A percentile compares a stretch with the other conserved stretches of the same genome.
Conservation (phyloP, 2,113 vertebrate species). For the Mobula birostris region DNA sequence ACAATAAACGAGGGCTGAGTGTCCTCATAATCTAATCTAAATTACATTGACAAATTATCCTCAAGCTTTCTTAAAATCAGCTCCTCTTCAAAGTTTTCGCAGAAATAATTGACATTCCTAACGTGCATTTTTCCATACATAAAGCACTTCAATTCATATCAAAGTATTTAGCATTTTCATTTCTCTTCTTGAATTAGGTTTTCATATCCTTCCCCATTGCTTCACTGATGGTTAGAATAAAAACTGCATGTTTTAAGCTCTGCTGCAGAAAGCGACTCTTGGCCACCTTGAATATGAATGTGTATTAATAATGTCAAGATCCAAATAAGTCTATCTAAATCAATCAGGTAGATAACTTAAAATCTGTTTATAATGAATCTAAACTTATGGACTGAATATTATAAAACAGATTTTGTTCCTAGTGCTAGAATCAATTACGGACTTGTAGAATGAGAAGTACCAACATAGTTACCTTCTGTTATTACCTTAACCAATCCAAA, state of each 20-base stretch:
- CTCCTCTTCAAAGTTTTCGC: background rate
- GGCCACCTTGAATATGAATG: background rate
- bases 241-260: background rate
- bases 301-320: constrained; percentile 5
- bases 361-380: background rate
- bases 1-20: too few relatives aligned
- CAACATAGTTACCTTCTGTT: background rate
- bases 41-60: background rate
- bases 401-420: background rate
- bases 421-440: background rate
- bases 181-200: background rate
- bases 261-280: background rate
- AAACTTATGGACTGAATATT: background rate
- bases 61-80: background rate
- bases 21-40: too few relatives aligned
- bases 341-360: background rate
- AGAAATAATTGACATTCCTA: background rate
- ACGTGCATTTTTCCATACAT: background rate
- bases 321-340: background rate
- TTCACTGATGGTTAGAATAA: background rate
- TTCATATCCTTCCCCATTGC: background rate
- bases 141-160: background rate
- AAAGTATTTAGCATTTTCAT: background rate
- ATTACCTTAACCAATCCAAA: background rate
- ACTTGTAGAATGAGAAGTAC: background rate